phyloP scores from a whole-genome alignment of 1,140 invertebrate species.

The Drosophila melanica region DNA sequence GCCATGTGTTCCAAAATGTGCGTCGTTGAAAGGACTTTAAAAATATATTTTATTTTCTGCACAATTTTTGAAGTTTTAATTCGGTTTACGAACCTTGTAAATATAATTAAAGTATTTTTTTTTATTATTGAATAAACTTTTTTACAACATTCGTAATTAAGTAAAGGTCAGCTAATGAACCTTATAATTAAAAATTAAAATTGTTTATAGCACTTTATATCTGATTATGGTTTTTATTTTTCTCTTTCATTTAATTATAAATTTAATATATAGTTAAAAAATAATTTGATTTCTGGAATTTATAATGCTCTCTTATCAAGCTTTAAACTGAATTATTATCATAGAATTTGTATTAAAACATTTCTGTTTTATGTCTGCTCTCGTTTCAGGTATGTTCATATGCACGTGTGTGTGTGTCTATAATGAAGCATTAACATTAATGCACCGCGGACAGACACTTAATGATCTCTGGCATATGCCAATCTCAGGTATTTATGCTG shows the following conservation, averaged over 20 bases:
- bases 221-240: too few species aligned
- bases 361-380: conserved; percentile 23
- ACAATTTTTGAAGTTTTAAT: not conserved
- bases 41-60: not conserved
- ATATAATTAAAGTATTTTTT: not conserved
- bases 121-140: not conserved
- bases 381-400: conserved; percentile 37
- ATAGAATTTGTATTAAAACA: conserved; percentile 59
- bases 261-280: not conserved
- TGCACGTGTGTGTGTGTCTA: not conserved
- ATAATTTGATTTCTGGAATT: not conserved
- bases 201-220: not conserved
- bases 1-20: conserved; percentile 35
- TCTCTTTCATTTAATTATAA: not conserved
- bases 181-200: not conserved
- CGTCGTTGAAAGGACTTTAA: not conserved
- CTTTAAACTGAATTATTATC: conserved; percentile 31
- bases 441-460: conserved; percentile 33
- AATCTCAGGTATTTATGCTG: conserved; percentile 46
- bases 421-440: conserved; percentile 43
- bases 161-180: not conserved
- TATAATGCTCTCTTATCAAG: not conserved
- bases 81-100: too few species aligned
- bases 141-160: not conserved
- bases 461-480: conserved; percentile 49